Base-by-base conservation (phyloP, 2,888 invertebrate species). In the Acrobasis consociella region DNA sequence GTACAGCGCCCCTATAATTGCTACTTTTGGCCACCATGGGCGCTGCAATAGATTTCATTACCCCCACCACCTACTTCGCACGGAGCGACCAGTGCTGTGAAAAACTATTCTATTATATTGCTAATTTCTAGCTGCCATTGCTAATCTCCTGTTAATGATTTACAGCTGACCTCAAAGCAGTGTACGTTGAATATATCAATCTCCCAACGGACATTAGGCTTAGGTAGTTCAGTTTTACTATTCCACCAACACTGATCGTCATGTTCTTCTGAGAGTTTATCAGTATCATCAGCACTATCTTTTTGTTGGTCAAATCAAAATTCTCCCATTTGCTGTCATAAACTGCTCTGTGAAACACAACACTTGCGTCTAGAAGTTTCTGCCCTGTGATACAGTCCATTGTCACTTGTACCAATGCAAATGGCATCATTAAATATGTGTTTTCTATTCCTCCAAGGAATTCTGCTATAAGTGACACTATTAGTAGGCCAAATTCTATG, bases 401-500 rank as follows among this genome's bases (percentile, higher is more conserved):
- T 7, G 71, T 73, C 2, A 88, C 71, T 61, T 83, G 86, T 1
- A 76, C 68, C 8, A 87, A 65, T 0, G 85, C 76, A 55, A 75
- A 87, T 0, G 83, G 84, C 22, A 87, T 60, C 56, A 81, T 71
- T 3, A 86, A 31, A 42, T 76, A 83, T 0, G 85, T 87, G 9
- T 86, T 83, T 22, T 85, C 77, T 53, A 87, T 63, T 0, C 86
- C 82, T 2, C 83, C 86, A 0, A 87, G 75, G n/a, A 87, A 60
- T 67, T 82, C 83, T 1, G 83, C 78, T 63, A 83, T 80, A 0
- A 87, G 65, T 9, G 78, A 80, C 2, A 77, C 56, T 0, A 78
- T 72, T 1, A 86, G 69, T 8, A 81, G 66, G 1, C 74, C 9
- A 51, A 86, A 85, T 65, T 84, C 86, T 2, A 80, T 64, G 5